A percentile compares a stretch with the other conserved stretches of the same genome.
These are phyloP conservation scores for Heteropelma amictum DNA, from an alignment of 2,888 invertebrate genomes.

Conservation along the genomic window DNA sequence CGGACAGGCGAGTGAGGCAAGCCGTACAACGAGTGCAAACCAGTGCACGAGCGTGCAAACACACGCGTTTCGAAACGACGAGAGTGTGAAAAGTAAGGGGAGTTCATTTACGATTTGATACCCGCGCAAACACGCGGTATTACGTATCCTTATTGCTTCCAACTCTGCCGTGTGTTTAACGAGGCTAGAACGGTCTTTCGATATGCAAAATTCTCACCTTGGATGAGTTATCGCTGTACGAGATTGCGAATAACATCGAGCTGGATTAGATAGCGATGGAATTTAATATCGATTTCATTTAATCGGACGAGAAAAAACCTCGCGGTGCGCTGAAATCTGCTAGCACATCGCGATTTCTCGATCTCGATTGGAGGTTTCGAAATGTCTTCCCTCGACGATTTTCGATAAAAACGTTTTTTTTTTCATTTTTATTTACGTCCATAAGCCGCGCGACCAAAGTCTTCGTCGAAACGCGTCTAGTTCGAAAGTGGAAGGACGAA, in stretches of 20 bases:
- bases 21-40: too few species aligned
- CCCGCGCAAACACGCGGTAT: neutral
- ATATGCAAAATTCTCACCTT: neutral
- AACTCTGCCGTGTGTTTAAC: neutral
- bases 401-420: too few species aligned
- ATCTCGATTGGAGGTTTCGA: too few species aligned
- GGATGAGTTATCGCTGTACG: neutral
- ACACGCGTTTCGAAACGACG: neutral
- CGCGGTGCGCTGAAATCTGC: too few species aligned
- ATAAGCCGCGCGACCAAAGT: too few species aligned
- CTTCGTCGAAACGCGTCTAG: neutral
- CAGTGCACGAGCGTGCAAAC: neutral
- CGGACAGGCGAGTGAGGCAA: too few species aligned
- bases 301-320: too few species aligned
- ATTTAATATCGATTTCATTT: neutral
- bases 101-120: neutral
- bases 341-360: too few species aligned
- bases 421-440: neutral
- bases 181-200: neutral
- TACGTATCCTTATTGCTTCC: neutral
- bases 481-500: neutral
- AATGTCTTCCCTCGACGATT: too few species aligned
- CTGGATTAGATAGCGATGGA: neutral
- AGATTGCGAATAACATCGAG: neutral
- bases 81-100: neutral